Conservation (phyloP, 2,113 vertebrate genomes). For the Ictalurus punctatus region DNA sequence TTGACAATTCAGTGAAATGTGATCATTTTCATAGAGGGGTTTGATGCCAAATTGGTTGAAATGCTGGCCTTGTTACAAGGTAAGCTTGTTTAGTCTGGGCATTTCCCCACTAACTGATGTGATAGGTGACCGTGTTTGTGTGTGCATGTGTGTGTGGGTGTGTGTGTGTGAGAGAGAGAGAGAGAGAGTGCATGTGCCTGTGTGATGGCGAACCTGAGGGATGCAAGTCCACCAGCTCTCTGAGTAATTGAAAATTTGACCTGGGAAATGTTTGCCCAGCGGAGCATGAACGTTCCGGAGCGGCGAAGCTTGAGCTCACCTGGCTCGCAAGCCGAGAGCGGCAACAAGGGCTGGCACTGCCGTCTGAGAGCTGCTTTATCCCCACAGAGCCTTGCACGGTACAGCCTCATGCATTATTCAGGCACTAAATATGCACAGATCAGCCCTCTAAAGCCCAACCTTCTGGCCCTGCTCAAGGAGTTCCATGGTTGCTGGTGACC, state of each 20-base stretch:
- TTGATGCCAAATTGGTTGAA: not conserved
- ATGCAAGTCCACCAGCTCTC: slow-evolving; percentile 63
- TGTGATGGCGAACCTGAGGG: slow-evolving; percentile 49
- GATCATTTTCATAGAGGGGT: not conserved
- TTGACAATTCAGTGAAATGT: not conserved
- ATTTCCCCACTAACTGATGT: slow-evolving; percentile 43
- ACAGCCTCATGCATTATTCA: slow-evolving; percentile 74
- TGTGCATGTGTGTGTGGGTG: slow-evolving; percentile 53
- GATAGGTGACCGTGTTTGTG: slow-evolving; percentile 54
- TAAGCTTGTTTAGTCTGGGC: slow-evolving; percentile 59
- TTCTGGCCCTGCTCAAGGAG: slow-evolving; percentile 54
- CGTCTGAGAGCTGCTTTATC: slow-evolving; percentile 74
- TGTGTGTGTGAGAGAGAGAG: not conserved
- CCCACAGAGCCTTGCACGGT: slow-evolving; percentile 59
- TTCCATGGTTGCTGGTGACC: slow-evolving; percentile 58
- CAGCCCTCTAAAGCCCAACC: slow-evolving; percentile 58
- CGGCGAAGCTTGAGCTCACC: slow-evolving; percentile 64
- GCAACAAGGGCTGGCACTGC: slow-evolving; percentile 60
- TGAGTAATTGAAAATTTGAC: slow-evolving; percentile 84
- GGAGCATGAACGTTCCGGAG: slow-evolving; percentile 80
- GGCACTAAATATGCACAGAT: slow-evolving; percentile 67
- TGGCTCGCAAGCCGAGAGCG: slow-evolving; percentile 67
- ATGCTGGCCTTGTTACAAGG: slow-evolving; percentile 23
- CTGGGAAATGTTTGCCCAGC: slow-evolving; percentile 81
- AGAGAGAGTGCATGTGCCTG: slow-evolving; percentile 51